Evolutionary conservation across 1,140 invertebrate genomes (phyloP).

Genomic region (Nasonia giraulti): DNA sequence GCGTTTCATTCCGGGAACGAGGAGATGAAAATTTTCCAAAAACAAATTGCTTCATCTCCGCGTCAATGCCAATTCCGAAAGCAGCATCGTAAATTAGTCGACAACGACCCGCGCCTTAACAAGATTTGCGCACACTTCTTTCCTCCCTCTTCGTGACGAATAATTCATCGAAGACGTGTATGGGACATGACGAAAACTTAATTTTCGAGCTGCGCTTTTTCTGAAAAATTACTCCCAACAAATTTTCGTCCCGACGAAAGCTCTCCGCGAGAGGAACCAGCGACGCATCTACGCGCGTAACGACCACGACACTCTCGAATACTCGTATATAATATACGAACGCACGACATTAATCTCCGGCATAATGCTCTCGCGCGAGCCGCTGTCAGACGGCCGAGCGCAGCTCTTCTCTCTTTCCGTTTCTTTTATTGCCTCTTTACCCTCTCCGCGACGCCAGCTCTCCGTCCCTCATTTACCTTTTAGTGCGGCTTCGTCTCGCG

Average conservation of each 20-base stretch:
- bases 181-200: slow-evolving; percentile 43
- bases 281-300: slow-evolving; percentile 48
- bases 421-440: slow-evolving; percentile 49
- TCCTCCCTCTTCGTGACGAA: background rate
- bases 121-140: slow-evolving; percentile 26
- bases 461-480: slow-evolving; percentile 37
- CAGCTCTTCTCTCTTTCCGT: slow-evolving; percentile 25
- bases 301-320: slow-evolving; percentile 54
- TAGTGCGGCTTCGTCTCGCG: background rate
- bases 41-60: slow-evolving; percentile 35
- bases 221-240: slow-evolving; percentile 54
- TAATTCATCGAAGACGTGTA: slow-evolving; percentile 41
- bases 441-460: background rate
- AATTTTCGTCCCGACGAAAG: slow-evolving; percentile 61
- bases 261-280: slow-evolving; percentile 24
- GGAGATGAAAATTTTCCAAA: background rate
- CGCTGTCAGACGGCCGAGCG: slow-evolving; percentile 48
- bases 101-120: slow-evolving; percentile 19
- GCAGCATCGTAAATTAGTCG: slow-evolving; percentile 29
- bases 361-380: slow-evolving; percentile 60
- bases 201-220: slow-evolving; percentile 43
- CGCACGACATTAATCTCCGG: slow-evolving; percentile 68
- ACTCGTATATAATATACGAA: slow-evolving; percentile 18
- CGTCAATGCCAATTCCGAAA: slow-evolving; percentile 24
- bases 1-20: background rate